A percentile compares a stretch with the other conserved stretches of the same genome.
These are phyloP conservation scores for Sphaeridia pumilis DNA, from an alignment of 2,888 invertebrate species.

Conservation along the genomic window DNA sequence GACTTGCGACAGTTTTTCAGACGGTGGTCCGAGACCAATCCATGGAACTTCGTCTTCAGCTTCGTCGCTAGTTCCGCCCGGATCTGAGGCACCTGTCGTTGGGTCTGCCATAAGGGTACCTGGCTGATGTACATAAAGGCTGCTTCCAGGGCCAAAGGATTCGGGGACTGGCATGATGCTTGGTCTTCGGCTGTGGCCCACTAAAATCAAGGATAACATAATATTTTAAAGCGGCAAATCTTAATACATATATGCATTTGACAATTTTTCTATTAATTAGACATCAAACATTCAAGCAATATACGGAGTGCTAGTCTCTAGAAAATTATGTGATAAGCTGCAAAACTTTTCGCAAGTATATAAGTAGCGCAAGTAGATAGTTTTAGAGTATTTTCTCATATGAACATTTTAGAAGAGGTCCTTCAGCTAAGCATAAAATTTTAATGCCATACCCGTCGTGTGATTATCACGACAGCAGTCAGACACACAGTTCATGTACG, in stretches of 20 bases:
- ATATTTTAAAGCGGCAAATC: not conserved
- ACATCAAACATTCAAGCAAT: not conserved
- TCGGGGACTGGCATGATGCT: conserved; percentile 91
- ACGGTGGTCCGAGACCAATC: conserved; percentile 39
- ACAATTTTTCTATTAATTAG: not conserved
- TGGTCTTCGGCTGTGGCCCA: conserved; percentile 47
- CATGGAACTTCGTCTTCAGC: conserved; percentile 80
- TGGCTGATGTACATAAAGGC: conserved; percentile 12
- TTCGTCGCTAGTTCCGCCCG: conserved; percentile 49
- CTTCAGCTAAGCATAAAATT: no score
- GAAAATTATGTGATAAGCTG: no score
- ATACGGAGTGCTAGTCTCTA: not conserved
- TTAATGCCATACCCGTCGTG: no score
- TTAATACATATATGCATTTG: no score
- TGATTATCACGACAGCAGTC: no score
- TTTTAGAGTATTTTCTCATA: no score
- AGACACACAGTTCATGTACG: no score
- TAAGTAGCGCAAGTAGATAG: no score
- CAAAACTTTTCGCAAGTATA: no score
- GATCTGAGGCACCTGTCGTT: conserved; percentile 5
- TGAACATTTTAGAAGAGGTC: no score
- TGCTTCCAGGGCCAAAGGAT: conserved; percentile 49
- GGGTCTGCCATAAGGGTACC: conserved; percentile 13
- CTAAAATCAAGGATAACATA: no score
- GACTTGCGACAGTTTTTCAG: conserved; percentile 24